Conservation (phyloP, 2,113 vertebrate species). For the Cyanoderma ruficeps region DNA sequence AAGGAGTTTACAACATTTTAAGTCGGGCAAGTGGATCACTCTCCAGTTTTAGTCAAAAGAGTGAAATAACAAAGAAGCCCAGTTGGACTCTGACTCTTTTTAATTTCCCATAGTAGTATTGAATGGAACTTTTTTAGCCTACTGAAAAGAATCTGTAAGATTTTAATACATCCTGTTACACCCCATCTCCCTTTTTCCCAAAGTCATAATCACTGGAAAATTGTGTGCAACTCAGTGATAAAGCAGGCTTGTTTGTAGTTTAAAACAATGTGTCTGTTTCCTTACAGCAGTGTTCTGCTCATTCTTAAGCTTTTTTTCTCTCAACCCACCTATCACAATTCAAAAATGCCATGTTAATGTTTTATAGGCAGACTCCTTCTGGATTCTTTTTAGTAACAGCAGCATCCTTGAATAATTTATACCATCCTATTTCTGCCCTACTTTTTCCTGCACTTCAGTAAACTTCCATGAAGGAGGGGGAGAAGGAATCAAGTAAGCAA, state of each 20-base stretch:
- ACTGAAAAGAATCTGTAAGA: neutral
- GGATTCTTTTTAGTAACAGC: conserved; percentile 38
- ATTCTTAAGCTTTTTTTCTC: conserved; percentile 37
- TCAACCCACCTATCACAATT: conserved; percentile 43
- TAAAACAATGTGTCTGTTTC: neutral
- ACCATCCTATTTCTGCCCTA: conserved; percentile 51
- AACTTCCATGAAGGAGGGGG: neutral
- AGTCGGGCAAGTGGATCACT: neutral
- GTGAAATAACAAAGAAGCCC: neutral
- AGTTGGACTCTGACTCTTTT: neutral
- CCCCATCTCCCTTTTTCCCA: neutral
- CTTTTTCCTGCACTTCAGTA: conserved; percentile 40
- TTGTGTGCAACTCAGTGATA: neutral
- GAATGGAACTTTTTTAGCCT: conserved; percentile 17
- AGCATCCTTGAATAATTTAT: conserved; percentile 73
- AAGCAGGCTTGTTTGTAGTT: conserved; percentile 24
- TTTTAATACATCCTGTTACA: conserved; percentile 24
- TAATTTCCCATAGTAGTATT: neutral
- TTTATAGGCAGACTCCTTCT: conserved; percentile 54
- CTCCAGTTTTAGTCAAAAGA: neutral
- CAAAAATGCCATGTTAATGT: conserved; percentile 67
- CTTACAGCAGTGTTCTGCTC: neutral
- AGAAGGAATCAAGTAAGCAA: neutral
- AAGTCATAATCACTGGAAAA: neutral
- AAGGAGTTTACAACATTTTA: neutral